Base-by-base conservation (phyloP, 2,113 vertebrate species). In the Urocitellus parryii region DNA sequence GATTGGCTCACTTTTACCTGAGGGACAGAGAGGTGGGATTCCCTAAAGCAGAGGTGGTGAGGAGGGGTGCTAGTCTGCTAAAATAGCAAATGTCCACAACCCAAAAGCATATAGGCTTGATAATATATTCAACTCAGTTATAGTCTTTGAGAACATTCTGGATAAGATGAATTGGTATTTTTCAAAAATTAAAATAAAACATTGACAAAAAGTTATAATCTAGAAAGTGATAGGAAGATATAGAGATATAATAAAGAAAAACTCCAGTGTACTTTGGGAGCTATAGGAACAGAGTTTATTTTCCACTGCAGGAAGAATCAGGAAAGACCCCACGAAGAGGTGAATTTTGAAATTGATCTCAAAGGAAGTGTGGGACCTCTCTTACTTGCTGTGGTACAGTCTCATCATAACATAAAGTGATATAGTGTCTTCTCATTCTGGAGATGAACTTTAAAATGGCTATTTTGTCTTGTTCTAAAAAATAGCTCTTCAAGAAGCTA, bases 401-500 rank as follows among this genome's bases (percentile, higher is more conserved):
- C 32, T 73, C 67, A 85, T 76, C 10, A 48, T 27, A 91, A 86
- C 12, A 37, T 37, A 84, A 90, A 86, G 48, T 24, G 48, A 34
- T 11, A 72, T 2, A 34, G 29, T 53, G 45, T 68, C 56, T 79
- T 20, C 34, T 92, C n/a, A 58, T 34, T 88, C 77, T 58, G n/a
- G 67, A 88, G 27, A 81, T 90, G 48, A 58, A 87, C 96, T 98
- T 22, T 94, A 88, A 97, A 96, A 68, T 95, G 88, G 83, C 37
- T 77, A 51, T 39, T 87, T 91, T 85, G 73, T 96, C 87, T 97
- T 95, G 29, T 91, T 94, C 61, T 92, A 58, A 87, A 97, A 90
- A 94, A 72, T 77, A 13, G 67, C 61, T 61, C 51, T 90, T 89
- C 6, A 67, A 39, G 93, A 86, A 39, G 10, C 34, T 22, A 32